Conservation (phyloP, 2,888 invertebrate species). For the Hoplodrina blanda region DNA sequence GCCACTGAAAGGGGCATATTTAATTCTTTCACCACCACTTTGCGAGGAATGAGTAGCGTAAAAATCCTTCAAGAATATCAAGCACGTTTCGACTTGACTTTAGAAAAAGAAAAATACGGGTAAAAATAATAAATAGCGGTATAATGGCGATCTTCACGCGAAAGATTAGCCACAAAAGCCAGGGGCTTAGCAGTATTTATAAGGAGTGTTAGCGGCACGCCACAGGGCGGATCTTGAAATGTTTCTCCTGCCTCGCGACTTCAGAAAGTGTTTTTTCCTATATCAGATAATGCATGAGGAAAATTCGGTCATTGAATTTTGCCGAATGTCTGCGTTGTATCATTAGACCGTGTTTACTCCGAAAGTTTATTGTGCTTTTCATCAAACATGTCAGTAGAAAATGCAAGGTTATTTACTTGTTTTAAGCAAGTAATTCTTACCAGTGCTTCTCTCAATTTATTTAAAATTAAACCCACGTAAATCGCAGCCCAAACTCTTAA, state of each 20-base stretch:
- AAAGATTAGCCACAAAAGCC: constrained; percentile 90
- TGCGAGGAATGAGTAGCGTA: constrained; percentile 72
- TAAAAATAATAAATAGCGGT: constrained; percentile 89
- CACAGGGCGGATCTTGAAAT: constrained; percentile 75
- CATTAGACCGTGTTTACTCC: constrained; percentile 16
- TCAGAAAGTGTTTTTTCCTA: constrained; percentile 64
- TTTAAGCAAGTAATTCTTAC: background rate
- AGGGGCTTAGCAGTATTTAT: constrained; percentile 89
- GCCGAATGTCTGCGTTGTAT: constrained; percentile 39
- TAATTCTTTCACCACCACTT: constrained; percentile 81
- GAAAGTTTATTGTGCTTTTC: constrained; percentile 12
- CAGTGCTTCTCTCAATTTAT: constrained; percentile 9
- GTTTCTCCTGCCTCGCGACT: constrained; percentile 67
- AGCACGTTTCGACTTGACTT: constrained; percentile 84
- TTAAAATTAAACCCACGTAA: constrained; percentile 18
- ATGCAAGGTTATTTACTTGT: background rate
- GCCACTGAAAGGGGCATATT: constrained; percentile 82
- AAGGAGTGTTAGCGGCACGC: constrained; percentile 87
- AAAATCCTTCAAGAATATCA: constrained; percentile 81
- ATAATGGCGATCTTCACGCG: constrained; percentile 89
- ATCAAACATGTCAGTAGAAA: constrained; percentile 10
- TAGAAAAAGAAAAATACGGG: constrained; percentile 84
- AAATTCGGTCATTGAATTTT: constrained; percentile 56
- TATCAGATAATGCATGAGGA: constrained; percentile 54
- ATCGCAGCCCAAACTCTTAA: constrained; percentile 25